phyloP scores from a whole-genome alignment of 2,113 vertebrate genomes.

The Pedionomus torquatus region DNA sequence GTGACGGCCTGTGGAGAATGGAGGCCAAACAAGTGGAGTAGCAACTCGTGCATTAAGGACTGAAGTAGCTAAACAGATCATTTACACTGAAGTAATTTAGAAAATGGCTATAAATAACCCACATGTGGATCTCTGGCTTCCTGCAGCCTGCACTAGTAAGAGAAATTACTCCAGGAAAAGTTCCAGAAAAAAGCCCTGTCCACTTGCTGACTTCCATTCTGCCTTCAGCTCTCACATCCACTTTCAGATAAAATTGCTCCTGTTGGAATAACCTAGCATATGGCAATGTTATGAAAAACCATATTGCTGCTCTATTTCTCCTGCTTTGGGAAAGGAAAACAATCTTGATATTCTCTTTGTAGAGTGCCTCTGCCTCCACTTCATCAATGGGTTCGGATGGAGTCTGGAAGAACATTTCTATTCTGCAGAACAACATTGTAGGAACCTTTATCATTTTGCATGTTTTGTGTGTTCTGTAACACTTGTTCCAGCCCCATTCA shows the following conservation, averaged over 20 bases:
- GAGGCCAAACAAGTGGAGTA: neutral
- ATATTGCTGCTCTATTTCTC: neutral
- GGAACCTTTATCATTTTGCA: neutral
- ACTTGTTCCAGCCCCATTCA: neutral
- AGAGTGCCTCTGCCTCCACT: neutral
- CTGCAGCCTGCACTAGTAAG: neutral
- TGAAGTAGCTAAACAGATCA: constrained; percentile 49
- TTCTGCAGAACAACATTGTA: neutral
- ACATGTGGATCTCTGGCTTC: constrained; percentile 34
- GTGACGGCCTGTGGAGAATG: neutral
- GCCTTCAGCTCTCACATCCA: constrained; percentile 33
- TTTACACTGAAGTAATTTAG: constrained; percentile 18
- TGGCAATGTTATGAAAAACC: neutral
- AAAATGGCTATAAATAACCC: constrained; percentile 52
- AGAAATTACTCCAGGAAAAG: constrained; percentile 55
- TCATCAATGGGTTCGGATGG: neutral
- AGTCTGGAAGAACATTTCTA: neutral
- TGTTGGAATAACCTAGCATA: constrained; percentile 17
- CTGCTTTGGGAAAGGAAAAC: constrained; percentile 10
- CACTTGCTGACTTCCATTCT: constrained; percentile 58
- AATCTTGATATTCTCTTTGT: neutral
- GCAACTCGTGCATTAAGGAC: neutral
- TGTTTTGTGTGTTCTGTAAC: neutral
- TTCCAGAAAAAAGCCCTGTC: constrained; percentile 57
- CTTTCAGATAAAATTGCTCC: constrained; percentile 38